Percentiles rank a stretch among this genome's conserved stretches.
Conservation (phyloP, 2,888 invertebrate species). For the Aleiodes leptofemur region DNA sequence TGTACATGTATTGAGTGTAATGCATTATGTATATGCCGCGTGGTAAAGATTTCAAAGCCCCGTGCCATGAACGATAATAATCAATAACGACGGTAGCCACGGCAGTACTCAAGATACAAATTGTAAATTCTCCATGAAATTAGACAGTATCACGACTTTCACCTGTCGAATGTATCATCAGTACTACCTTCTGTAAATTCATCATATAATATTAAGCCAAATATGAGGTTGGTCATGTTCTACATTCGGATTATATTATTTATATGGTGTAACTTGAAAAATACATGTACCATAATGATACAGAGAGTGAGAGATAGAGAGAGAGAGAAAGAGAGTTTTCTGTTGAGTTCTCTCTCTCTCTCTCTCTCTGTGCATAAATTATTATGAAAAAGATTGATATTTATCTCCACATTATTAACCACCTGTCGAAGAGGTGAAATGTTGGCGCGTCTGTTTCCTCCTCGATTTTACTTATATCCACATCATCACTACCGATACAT, state of each 20-base stretch:
- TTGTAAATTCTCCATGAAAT: constrained; percentile 66
- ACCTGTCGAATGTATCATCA: constrained; percentile 39
- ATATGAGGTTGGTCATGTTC: constrained; percentile 26
- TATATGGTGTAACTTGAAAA: constrained; percentile 4
- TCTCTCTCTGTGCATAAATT: too few relatives aligned
- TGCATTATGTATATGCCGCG: constrained; percentile 39
- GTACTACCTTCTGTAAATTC: neutral
- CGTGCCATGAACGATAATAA: constrained; percentile 49
- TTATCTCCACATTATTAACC: constrained; percentile 34
- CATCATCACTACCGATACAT: constrained; percentile 38
- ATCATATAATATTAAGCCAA: neutral
- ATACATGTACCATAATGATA: constrained; percentile 22
- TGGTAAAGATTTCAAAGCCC: constrained; percentile 35
- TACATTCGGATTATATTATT: constrained; percentile 39
- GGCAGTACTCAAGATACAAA: constrained; percentile 55
- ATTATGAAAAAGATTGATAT: constrained; percentile 18
- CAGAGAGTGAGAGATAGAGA: neutral
- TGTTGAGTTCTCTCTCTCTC: too few relatives aligned
- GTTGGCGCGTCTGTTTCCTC: neutral
- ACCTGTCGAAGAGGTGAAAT: constrained; percentile 23
- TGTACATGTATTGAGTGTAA: constrained; percentile 20
- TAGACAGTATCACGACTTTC: constrained; percentile 52
- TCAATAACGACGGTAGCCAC: constrained; percentile 58
- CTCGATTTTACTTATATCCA: too few relatives aligned
- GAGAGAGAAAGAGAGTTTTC: too few relatives aligned